Conservation (phyloP, 2,888 invertebrate species). For the Eremobia ochroleuca region DNA sequence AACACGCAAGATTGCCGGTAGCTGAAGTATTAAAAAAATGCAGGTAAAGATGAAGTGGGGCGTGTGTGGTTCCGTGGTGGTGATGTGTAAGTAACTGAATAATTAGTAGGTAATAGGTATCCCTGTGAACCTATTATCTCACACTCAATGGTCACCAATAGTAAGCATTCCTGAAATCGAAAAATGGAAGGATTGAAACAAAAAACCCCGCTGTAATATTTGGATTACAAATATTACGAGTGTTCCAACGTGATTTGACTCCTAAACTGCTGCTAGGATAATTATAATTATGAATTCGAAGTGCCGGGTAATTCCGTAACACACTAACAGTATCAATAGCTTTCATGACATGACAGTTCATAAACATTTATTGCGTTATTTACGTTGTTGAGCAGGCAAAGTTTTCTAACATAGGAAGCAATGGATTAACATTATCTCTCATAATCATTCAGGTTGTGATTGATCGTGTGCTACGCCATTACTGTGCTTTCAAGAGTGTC, state of each 20-base stretch:
- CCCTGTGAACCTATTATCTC: background rate
- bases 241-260: background rate
- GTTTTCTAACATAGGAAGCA: background rate
- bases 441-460: background rate
- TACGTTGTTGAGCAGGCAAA: background rate
- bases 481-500: background rate
- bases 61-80: constrained; percentile 55
- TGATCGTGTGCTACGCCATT: no score
- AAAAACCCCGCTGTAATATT: background rate
- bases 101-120: background rate
- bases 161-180: background rate
- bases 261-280: background rate
- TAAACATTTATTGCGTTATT: background rate
- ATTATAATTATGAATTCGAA: background rate
- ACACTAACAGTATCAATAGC: background rate
- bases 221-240: background rate
- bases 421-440: background rate
- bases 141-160: background rate
- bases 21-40: constrained; percentile 72
- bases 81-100: background rate
- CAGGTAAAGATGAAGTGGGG: constrained; percentile 51
- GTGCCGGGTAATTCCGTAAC: background rate
- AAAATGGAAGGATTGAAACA: background rate
- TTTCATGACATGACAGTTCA: background rate
- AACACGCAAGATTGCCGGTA: constrained; percentile 79